These are phyloP conservation scores for Dastarcus helophoroides DNA, from an alignment of 2,888 invertebrate genomes.

Conservation along the genomic window DNA sequence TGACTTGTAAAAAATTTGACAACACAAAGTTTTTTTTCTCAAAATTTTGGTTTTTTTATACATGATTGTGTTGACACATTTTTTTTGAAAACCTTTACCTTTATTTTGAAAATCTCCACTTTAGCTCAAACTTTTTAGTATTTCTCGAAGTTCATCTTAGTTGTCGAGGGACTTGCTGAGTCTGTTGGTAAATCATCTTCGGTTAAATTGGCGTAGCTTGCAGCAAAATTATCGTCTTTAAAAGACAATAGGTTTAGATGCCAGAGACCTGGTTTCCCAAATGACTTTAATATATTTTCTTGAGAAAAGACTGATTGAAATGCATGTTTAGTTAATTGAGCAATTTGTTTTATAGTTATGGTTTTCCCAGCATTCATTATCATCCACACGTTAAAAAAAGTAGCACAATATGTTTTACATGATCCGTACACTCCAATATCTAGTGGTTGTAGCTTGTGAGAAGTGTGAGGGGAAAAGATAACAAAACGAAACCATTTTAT, in stretches of 20 bases:
- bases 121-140: no score
- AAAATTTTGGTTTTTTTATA: no score
- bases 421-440: slow-evolving; percentile 10
- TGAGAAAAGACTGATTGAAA: slow-evolving; percentile 7
- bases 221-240: not conserved
- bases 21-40: no score
- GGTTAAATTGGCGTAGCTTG: not conserved
- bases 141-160: no score
- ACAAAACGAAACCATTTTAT: slow-evolving; percentile 26
- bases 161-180: no score
- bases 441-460: slow-evolving; percentile 5
- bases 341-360: slow-evolving; percentile 8
- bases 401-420: slow-evolving; percentile 7
- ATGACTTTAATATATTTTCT: slow-evolving; percentile 5
- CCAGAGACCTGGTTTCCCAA: slow-evolving; percentile 6
- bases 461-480: slow-evolving; percentile 7
- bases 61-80: no score
- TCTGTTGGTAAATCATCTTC: no score
- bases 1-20: no score
- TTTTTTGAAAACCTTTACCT: no score
- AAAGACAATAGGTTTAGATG: slow-evolving; percentile 7
- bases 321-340: slow-evolving; percentile 6
- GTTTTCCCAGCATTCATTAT: slow-evolving; percentile 9
- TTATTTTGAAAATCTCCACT: no score
- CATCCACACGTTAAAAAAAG: slow-evolving; percentile 10